These are phyloP conservation scores for Cisticola juncidis DNA, from an alignment of 2,113 vertebrate genomes.

Conservation along the genomic window DNA sequence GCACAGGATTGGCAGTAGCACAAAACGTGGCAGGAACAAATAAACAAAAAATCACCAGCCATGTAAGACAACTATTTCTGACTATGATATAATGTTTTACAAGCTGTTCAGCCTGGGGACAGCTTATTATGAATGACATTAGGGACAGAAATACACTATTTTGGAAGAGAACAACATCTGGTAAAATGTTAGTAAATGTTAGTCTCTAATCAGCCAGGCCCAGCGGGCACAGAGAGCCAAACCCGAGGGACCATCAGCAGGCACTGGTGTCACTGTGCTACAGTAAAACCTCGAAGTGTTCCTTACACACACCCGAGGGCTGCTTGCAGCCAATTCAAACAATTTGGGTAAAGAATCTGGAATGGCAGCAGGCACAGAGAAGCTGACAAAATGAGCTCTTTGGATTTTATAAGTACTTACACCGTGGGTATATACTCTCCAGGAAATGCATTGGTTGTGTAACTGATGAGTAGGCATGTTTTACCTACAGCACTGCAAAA, in stretches of 20 bases:
- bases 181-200: background rate
- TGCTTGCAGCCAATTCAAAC: background rate
- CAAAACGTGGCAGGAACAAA: background rate
- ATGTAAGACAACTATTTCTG: background rate
- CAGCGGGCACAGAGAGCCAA: background rate
- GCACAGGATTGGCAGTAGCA: background rate
- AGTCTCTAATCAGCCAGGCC: background rate
- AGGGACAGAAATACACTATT: background rate
- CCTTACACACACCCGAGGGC: background rate
- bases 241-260: background rate
- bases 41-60: background rate
- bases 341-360: background rate
- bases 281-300: background rate
- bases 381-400: background rate
- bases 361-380: background rate
- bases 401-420: conserved; percentile 78
- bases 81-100: background rate
- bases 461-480: conserved; percentile 99
- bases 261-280: background rate
- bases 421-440: conserved; percentile 99
- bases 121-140: background rate
- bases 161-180: background rate
- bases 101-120: background rate
- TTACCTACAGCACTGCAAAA: conserved; percentile 94
- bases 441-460: conserved; percentile 98